Conservation (phyloP, 2,888 invertebrate genomes). For the Drosophila paranaensis region DNA sequence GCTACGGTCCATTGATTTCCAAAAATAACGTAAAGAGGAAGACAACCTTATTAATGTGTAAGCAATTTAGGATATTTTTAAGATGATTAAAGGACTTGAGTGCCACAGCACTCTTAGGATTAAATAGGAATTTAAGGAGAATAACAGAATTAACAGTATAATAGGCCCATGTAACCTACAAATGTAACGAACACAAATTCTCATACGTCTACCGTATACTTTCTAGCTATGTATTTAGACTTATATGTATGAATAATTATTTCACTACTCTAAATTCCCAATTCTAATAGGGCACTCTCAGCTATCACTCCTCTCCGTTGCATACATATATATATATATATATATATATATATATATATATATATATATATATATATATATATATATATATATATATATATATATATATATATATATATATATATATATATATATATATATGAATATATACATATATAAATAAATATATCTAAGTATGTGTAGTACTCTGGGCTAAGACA, state of each 20-base stretch:
- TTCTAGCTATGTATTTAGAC: too few relatives aligned
- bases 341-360: neutral
- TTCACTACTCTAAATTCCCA: neutral
- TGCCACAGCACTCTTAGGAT: too few relatives aligned
- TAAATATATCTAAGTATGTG: too few relatives aligned
- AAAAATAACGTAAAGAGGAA: conserved; percentile 2
- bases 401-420: neutral
- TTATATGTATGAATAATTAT: neutral
- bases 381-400: neutral
- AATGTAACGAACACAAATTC: too few relatives aligned
- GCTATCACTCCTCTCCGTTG: neutral
- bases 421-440: neutral
- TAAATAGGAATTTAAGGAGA: too few relatives aligned
- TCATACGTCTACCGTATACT: too few relatives aligned
- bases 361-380: neutral
- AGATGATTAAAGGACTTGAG: too few relatives aligned
- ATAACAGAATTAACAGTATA: too few relatives aligned
- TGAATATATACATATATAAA: neutral
- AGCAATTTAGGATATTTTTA: too few relatives aligned
- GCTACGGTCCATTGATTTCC: neutral
- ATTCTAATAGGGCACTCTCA: neutral
- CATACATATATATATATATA: neutral
- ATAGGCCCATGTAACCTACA: too few relatives aligned
- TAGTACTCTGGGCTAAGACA: neutral
- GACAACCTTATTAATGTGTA: neutral